Conservation (phyloP, 2,113 vertebrate genomes). For the Brevimyrus niger region DNA sequence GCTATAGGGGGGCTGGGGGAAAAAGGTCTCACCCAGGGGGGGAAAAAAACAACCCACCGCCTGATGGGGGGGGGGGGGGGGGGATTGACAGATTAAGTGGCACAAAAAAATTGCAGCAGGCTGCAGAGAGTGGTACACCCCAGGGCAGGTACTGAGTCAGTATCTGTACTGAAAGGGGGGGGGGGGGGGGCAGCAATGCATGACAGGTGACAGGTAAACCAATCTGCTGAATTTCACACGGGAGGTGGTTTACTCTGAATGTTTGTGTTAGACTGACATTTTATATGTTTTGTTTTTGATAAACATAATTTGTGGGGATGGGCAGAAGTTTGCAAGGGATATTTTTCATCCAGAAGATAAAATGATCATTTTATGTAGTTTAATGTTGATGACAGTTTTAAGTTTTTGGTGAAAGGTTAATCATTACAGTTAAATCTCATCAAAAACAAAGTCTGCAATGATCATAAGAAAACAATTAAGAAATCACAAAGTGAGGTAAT, state of each 20-base stretch:
- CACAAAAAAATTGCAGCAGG: constrained; percentile 47
- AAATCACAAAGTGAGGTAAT: neutral
- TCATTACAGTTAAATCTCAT: neutral
- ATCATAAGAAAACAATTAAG: neutral
- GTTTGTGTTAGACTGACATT: neutral
- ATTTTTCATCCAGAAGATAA: constrained; percentile 31
- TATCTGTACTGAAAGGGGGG: constrained; percentile 47
- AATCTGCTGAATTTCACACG: constrained; percentile 40
- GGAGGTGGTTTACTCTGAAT: neutral
- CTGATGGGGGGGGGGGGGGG: constrained; percentile 11
- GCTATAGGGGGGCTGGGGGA: too few species aligned
- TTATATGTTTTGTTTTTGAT: constrained; percentile 18
- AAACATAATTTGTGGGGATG: neutral
- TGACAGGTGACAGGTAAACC: constrained; percentile 64
- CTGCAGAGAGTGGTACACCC: constrained; percentile 52
- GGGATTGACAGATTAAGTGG: constrained; percentile 50
- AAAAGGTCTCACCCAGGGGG: too few species aligned
- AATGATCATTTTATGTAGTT: constrained; percentile 25
- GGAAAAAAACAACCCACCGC: too few species aligned
- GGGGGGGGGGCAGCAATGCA: neutral
- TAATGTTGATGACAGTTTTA: neutral
- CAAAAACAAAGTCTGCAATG: neutral
- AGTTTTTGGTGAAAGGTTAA: neutral
- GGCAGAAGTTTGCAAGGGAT: constrained; percentile 26
- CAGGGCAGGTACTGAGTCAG: constrained; percentile 60